Percentiles rank a stretch among this genome's conserved stretches.
Evolutionary conservation across 1,140 invertebrate genomes (phyloP).

Genomic region (Lepeophtheirus salmonis): DNA sequence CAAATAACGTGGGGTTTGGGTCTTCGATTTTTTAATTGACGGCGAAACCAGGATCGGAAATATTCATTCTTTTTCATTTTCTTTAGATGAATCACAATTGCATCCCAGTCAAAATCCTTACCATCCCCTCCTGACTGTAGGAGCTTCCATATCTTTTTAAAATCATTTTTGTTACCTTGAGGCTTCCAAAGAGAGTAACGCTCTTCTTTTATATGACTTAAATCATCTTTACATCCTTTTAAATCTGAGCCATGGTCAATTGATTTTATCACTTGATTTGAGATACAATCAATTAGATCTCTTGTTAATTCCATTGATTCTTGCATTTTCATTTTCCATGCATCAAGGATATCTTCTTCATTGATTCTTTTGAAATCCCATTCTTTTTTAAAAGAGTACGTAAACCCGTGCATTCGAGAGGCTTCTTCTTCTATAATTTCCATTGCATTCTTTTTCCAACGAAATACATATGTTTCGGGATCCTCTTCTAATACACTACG

Average conservation of each 20-base stretch:
- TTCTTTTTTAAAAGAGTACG: neutral
- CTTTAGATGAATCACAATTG: neutral
- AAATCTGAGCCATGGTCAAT: neutral
- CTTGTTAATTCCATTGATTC: neutral
- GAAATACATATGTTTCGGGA: neutral
- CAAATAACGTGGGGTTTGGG: neutral
- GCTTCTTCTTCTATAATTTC: neutral
- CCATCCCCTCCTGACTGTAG: neutral
- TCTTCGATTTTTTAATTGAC: neutral
- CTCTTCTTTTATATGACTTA: neutral
- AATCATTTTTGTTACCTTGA: neutral
- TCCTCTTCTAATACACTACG: neutral
- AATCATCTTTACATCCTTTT: neutral
- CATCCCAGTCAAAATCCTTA: neutral
- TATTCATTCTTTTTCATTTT: neutral
- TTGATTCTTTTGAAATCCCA: neutral
- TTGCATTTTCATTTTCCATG: neutral
- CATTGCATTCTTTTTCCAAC: neutral
- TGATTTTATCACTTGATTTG: neutral
- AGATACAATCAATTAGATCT: neutral
- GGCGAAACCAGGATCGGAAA: neutral
- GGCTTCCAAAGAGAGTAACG: neutral
- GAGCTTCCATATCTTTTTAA: neutral
- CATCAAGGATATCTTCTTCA: neutral
- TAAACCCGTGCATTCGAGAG: neutral